Evolutionary conservation across 30 jellyfish, hydroid and myxozoan species (phyloP), one percentile per base, ranked within the genome.

Genomic region (Rhopilema esculentum): DNA sequence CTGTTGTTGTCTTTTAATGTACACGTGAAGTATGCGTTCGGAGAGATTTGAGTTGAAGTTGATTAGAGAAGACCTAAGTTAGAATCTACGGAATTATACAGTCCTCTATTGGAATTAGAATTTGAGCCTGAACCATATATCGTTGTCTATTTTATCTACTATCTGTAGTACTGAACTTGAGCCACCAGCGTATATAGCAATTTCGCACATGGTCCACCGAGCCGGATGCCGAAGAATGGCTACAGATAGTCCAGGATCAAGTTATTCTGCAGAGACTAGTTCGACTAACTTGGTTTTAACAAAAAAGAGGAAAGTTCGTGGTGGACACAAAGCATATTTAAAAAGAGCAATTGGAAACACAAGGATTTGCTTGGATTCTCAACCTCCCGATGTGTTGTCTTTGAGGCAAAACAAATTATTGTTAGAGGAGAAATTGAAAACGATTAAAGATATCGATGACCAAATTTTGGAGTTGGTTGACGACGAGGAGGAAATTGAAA

Each of bases 351-450:
- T 66, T 16, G 24, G 29, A 24, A 24, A 66, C 29, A 66, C 77
- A 0, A 66, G 29, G 29, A 24, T 29, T 17, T 17, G 20, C 24
- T 66, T 66, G 77, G 29, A 66, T 66, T 67, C 29, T 40, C 78
- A 67, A 20, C 26, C 40, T 30, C 17, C 15, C 22, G 75, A 29
- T 0, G 24, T 20, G 16, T 29, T 1, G 27, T 21, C 9, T 15
- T 73, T 73, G 76, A 73, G 84, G 28, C 84, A 73, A 73, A 73
- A 73, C 82, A 73, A 73, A 70, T 25, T 25, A 73, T 70, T 73
- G 27, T 70, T 49, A 7, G 76, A 73, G 32, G 84, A 73, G 1
- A 73, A 73, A 0, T 32, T 32, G 84, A 70, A 73, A 30, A 73
- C 27, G 32, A 25, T 71, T 71, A 71, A 70, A 17, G 82, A 71